Base-by-base conservation (phyloP, 1,140 invertebrate species). In the Cataglyphis hispanica region DNA sequence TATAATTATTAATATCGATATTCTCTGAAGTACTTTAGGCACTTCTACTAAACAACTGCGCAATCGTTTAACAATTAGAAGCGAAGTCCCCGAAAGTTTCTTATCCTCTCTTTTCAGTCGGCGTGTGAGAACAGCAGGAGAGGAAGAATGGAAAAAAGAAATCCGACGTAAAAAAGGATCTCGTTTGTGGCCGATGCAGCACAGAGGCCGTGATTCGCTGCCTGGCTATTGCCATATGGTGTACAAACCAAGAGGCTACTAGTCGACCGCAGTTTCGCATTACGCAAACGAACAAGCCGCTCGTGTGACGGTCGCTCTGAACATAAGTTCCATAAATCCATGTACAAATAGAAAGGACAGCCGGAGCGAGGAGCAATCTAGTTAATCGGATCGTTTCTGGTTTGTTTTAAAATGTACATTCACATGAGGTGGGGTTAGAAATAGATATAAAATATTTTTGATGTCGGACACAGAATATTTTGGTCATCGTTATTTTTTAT, bases 161-260 rank as follows among this genome's bases (percentile, higher is more conserved):
- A 64, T 84, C 72, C 72, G 60, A 75, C 58, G 72, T 37, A 85
- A 78, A 85, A 85, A 81, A 61, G 40, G 84, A 78, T 85, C 74
- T 85, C 34, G 84, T 78, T 85, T 85, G 74, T 53, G 63, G 50
- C 76, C 25, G 63, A 53, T 61, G 61, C 53, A 64, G 40, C 60
- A 64, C 37, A 46, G 63, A 81, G 75, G 40, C 63, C 50, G 60
- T 78, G 84, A 85, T 85, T 85, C 84, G 84, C 46, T 85, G 74
- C 61, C 74, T 85, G 50, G 75, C 75, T 81, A 76, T 66, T 77
- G 64, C 84, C 84, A 85, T 85, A 81, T 81, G 76, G 84, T 50
- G 53, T 83, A 53, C 84, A 81, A 85, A 85, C 64, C 64, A 43
- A 81, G 64, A 81, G 64, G 19, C 77, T 80, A 85, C 84, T 34